Evolutionary conservation across 2,888 invertebrate species (phyloP), one percentile per base, ranked within the genome.

Genomic region (Ectropis crepuscularia): DNA sequence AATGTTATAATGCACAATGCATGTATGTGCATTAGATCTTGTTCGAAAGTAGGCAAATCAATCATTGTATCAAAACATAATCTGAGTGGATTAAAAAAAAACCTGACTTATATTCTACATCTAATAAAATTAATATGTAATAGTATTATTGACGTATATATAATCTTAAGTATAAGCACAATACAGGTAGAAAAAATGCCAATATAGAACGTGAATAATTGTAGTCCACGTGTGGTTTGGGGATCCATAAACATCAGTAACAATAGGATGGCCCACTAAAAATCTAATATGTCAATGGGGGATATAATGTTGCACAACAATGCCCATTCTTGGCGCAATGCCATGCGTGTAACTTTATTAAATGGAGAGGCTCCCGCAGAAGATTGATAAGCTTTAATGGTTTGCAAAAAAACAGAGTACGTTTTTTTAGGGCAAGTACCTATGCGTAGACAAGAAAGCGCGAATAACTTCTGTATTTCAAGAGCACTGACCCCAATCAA

Each of bases 261-360:
- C 79, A 85, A 87, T 80, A 74, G 77, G 55, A 74, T 78, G 75
- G 73, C 78, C 74, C 79, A 85, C 80, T 88, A 86, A 87, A 85
- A 87, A 85, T 83, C 84, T 87, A 86, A 87, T 87, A 86, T 86
- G 87, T 88, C 90, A 88, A 87, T 87, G 75, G 82, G 78, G 80
- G 83, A 78, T 78, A 75, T 72, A 76, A 75, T 82, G 80, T 90
- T 89, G 86, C 76, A 74, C 84, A 90, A 92, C 90, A 90, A 90
- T 87, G 67, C 63, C 71, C 71, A 79, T 87, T 84, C 74, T 81
- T 70, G 70, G 62, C 77, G 47, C 79, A 82, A 78, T 82, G 85
- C 86, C 87, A 88, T 79, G 87, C 87, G 87, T 87, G 78, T 89
- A 89, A 91, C 80, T 79, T 81, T 86, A 89, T 91, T 89, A 90